Base-by-base conservation (phyloP, 2,113 vertebrate species). In the Thunnus maccoyii region DNA sequence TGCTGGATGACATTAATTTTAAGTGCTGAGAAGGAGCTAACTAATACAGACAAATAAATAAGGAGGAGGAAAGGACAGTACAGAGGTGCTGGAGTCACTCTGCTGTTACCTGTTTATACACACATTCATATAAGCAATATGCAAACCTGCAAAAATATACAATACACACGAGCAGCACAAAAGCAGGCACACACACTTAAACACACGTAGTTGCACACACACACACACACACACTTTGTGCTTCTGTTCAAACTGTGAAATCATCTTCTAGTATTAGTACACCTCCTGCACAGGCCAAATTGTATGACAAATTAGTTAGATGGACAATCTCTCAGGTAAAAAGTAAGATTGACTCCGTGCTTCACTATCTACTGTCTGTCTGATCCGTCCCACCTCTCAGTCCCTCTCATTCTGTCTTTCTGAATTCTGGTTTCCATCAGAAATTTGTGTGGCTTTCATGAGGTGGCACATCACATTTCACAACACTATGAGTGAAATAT, bases 1-100 rank as follows among this genome's bases (percentile, higher is more conserved):
- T 97, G 95, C 96, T 95, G 96, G 95, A 96, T 96, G 96, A 97
- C 97, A 98, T 98, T 99, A 97, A 98, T 99, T 99, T 97, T 96
- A 96, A 95, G 95, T 96, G 96, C 96, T 97, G 96, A 91, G 96
- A 97, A 96, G 95, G 95, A 97, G 96, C 96, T 97, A 97, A 96
- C 96, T 97, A 98, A 98, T 91, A 94, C 86, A 92, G 94, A 98
- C 97, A 97, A 94, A 95, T 94, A 95, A 95, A 95, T 92, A 97
- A 91, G 82, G 76, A 69, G 81, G 79, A 62, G 80, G 78, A 72
- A 78, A 68, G 72, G 47, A 86, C 80, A 79, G 82, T 87, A 85
- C 66, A 83, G 84, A 87, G 88, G 85, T 86, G 80, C 71, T 63
- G 76, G 86, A 91, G 88, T 84, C 85, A 85, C 60, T 78, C 68